Conservation (phyloP, 1,140 invertebrate genomes). For the Helicoverpa armigera region DNA sequence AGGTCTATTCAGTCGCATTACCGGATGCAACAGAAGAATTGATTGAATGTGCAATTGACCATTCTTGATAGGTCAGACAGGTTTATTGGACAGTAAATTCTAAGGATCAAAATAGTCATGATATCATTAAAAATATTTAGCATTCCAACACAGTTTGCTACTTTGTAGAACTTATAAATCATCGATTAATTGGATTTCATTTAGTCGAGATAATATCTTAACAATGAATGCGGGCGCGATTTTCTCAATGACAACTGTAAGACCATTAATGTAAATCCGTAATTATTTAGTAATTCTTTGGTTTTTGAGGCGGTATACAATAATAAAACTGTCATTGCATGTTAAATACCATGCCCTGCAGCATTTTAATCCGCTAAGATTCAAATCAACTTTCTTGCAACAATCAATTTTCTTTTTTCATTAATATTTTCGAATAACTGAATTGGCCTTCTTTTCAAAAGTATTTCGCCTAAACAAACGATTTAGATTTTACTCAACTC, state of each 20-base stretch:
- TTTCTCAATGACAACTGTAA: slow-evolving; percentile 21
- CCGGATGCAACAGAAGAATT: no score
- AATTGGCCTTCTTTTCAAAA: no score
- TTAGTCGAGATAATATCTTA: slow-evolving; percentile 36
- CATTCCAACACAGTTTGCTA: slow-evolving; percentile 1
- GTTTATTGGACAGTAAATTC: not conserved
- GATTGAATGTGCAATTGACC: no score
- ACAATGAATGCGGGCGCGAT: slow-evolving; percentile 16
- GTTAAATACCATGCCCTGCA: no score
- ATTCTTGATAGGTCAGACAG: not conserved
- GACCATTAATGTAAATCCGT: not conserved
- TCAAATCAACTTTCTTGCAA: no score
- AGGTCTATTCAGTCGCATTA: not conserved
- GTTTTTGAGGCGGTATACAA: no score
- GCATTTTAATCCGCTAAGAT: no score
- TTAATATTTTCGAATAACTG: not conserved
- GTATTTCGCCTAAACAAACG: not conserved
- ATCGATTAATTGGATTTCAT: slow-evolving; percentile 42
- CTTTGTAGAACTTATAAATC: slow-evolving; percentile 22
- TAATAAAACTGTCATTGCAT: no score
- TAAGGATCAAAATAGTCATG: slow-evolving; percentile 24
- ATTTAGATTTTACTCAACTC: not conserved
- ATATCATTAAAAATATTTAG: slow-evolving; percentile 22
- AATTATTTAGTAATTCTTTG: not conserved
- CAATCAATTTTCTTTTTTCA: no score